These are phyloP conservation scores for Vandiemenella viatica DNA, from an alignment of 2,888 invertebrate genomes.

Conservation along the genomic window DNA sequence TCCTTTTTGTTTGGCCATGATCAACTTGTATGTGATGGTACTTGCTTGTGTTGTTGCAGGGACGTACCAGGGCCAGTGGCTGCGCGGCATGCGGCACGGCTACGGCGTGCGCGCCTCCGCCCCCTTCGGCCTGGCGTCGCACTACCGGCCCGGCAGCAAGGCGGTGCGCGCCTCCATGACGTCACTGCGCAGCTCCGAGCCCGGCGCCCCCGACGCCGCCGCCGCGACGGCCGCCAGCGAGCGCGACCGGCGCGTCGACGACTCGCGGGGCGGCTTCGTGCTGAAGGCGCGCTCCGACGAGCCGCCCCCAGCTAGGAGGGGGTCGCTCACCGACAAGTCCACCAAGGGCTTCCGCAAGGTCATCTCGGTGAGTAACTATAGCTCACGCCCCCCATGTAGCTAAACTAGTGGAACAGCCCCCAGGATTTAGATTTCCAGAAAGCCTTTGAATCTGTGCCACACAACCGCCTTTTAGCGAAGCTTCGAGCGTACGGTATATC, in stretches of 20 bases:
- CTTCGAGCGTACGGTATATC: too few species aligned
- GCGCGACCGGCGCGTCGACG: slow-evolving; percentile 75
- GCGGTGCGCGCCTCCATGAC: slow-evolving; percentile 55
- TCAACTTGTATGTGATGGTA: too few species aligned
- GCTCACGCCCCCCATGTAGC: too few species aligned
- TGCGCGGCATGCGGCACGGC: slow-evolving; percentile 96
- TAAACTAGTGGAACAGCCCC: too few species aligned
- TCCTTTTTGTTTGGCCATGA: too few species aligned
- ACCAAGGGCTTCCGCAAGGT: slow-evolving; percentile 27
- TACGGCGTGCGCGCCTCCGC: slow-evolving; percentile 96
- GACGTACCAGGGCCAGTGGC: slow-evolving; percentile 97
- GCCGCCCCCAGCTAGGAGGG: slow-evolving; percentile 63
- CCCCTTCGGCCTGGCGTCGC: slow-evolving; percentile 91
- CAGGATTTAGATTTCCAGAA: too few species aligned
- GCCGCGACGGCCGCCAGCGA: slow-evolving; percentile 42
- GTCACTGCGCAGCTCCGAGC: slow-evolving; percentile 57
- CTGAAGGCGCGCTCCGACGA: slow-evolving; percentile 86
- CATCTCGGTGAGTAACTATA: slow-evolving; percentile 63
- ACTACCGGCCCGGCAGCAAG: slow-evolving; percentile 66
- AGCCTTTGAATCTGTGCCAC: too few species aligned
- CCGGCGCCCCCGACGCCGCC: slow-evolving; percentile 22
- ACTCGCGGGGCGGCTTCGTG: slow-evolving; percentile 93
- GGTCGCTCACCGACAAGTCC: slow-evolving; percentile 70
- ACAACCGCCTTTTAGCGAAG: too few species aligned
- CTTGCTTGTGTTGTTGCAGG: too few species aligned